Conservation (phyloP, 1,140 invertebrate species). For the Oncopeltus fasciatus region DNA sequence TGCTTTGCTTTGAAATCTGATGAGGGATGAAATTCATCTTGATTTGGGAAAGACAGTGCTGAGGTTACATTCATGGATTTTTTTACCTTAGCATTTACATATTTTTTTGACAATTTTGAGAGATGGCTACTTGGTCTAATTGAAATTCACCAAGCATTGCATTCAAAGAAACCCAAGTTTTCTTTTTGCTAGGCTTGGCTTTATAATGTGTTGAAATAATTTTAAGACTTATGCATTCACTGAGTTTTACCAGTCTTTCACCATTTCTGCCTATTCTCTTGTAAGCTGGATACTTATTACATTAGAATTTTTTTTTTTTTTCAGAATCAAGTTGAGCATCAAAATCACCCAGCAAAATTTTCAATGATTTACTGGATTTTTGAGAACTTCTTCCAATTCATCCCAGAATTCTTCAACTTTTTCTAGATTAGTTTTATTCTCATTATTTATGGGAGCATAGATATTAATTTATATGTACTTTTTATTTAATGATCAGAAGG, state of each 20-base stretch:
- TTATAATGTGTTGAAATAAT: neutral
- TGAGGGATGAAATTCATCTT: too few species aligned
- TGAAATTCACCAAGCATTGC: neutral
- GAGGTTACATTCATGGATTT: too few species aligned
- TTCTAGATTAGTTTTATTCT: neutral
- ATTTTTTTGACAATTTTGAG: too few species aligned
- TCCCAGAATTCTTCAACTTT: neutral
- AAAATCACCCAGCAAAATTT: too few species aligned
- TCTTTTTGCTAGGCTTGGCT: neutral
- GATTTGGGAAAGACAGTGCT: too few species aligned
- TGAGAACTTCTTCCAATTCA: too few species aligned
- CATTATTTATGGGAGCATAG: neutral
- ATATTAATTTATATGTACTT: neutral
- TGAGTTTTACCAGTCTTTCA: neutral
- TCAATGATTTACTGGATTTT: too few species aligned
- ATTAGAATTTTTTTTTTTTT: too few species aligned
- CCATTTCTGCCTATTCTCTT: neutral
- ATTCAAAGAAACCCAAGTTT: neutral
- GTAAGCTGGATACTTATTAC: neutral
- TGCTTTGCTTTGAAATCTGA: too few species aligned
- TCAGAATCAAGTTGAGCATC: too few species aligned
- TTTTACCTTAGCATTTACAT: too few species aligned
- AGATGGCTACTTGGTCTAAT: neutral
- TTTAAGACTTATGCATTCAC: neutral
- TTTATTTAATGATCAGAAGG: neutral